phyloP scores from a whole-genome alignment of 2,113 vertebrate species.

The Coracopsis vasa region DNA sequence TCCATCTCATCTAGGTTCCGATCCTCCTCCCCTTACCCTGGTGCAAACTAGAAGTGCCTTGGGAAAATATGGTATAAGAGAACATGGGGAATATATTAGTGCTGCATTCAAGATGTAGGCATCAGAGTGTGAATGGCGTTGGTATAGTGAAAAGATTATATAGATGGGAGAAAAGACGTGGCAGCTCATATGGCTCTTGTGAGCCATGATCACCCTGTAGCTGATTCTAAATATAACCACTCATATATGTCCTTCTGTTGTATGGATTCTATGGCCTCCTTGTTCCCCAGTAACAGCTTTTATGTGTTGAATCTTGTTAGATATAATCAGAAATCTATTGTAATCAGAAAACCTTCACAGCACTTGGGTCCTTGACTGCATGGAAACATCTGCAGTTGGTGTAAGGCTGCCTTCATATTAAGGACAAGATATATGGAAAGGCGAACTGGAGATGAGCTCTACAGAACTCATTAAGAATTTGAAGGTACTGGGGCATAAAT shows the following conservation, averaged over 20 bases:
- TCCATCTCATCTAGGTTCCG: neutral
- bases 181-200: neutral
- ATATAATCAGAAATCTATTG: neutral
- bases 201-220: neutral
- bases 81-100: neutral
- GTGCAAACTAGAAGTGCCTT: neutral
- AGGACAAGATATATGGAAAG: neutral
- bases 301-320: neutral
- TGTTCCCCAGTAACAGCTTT: neutral
- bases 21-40: neutral
- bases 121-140: neutral
- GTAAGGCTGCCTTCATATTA: neutral
- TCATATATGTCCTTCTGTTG: neutral
- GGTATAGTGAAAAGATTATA: neutral
- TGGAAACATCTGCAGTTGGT: neutral
- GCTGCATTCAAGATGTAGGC: neutral
- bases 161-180: neutral
- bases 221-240: neutral
- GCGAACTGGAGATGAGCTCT: neutral
- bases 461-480: neutral
- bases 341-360: neutral
- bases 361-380: neutral
- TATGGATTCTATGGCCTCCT: neutral
- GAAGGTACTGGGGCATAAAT: neutral
- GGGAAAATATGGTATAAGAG: neutral